Base-by-base conservation (phyloP, 2,888 invertebrate species). In the Metellina segmentata region DNA sequence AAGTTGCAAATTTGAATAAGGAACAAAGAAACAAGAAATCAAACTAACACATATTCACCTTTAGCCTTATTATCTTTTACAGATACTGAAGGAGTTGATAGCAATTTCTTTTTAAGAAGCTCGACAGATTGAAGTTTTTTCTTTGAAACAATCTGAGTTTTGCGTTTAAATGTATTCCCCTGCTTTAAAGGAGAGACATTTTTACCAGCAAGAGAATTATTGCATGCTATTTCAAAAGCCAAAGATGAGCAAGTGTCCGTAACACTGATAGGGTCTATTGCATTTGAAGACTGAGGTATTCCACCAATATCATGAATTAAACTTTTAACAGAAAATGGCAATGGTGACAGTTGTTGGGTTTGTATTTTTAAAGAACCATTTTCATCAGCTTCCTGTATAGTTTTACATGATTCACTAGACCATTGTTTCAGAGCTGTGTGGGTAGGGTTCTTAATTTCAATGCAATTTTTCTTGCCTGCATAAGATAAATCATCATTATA, bases 221-320 rank as follows among this genome's bases (percentile, higher is more conserved):
- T 8, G 8, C 52, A 53, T 19, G 7, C 6, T 61, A 85, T 52
- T 75, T 85, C 85, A 85, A 75, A 75, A 61, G 85, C 85, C n/a
- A 85, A 16, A 53, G 85, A 61, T 61, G 75, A 53, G 74, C 48
- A 20, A 19, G 53, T 7, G 7, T 61, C 61, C n/a, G 34, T 53
- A 61, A 52, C 16, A 53, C 6, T 6, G 11, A 7, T 5, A 1
- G 20, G 34, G 13, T 75, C 48, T n/a, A 34, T 34, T 34, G 34
- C 4, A 4, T 34, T 34, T 34, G 34, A 34, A 34, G 34, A 34
- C 34, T 34, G 34, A 34, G 34, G 34, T 34, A 34, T 34, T 34
- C 34, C 34, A 34, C 34, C 34, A 34, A 34, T 34, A 34, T 34
- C 34, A 34, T 4, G 4, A 34, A 34, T 34, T 4, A 34, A 34